Evolutionary conservation across 1,140 invertebrate genomes (phyloP).

Genomic region (Leptonema lineaticorne): DNA sequence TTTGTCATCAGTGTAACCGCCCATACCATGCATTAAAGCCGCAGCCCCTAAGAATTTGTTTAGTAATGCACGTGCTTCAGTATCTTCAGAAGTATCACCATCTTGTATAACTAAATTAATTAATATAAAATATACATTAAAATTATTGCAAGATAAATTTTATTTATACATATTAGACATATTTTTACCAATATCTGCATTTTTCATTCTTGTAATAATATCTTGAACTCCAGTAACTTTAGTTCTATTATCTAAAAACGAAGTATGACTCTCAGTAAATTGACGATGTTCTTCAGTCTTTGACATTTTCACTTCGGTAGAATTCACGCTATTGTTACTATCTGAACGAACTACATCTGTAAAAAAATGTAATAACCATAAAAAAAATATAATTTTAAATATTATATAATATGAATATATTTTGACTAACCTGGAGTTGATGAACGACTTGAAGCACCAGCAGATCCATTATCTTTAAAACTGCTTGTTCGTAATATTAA

Average conservation of each 20-base stretch:
- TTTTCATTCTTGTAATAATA: slow-evolving; percentile 72
- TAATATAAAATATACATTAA: neutral
- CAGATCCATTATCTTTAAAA: slow-evolving; percentile 56
- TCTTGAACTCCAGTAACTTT: slow-evolving; percentile 72
- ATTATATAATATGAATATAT: neutral
- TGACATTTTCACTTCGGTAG: slow-evolving; percentile 44
- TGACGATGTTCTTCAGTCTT: slow-evolving; percentile 43
- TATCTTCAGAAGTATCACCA: slow-evolving; percentile 64
- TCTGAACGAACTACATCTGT: slow-evolving; percentile 30
- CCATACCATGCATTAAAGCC: slow-evolving; percentile 71
- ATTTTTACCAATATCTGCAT: slow-evolving; percentile 63
- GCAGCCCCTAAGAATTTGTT: slow-evolving; percentile 80
- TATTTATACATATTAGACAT: neutral
- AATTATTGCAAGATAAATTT: neutral
- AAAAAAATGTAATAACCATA: neutral
- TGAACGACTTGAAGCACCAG: slow-evolving; percentile 37
- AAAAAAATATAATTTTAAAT: neutral
- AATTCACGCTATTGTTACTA: slow-evolving; percentile 42
- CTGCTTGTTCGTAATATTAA: slow-evolving; percentile 64
- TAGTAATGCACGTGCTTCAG: slow-evolving; percentile 69
- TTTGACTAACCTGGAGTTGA: slow-evolving; percentile 35
- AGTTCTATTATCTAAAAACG: slow-evolving; percentile 67
- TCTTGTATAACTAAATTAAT: slow-evolving; percentile 57
- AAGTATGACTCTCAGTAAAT: slow-evolving; percentile 13
- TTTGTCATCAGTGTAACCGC: slow-evolving; percentile 50